phyloP scores from a whole-genome alignment of 2,888 invertebrate genomes.

The Sinotaia quadrata region DNA sequence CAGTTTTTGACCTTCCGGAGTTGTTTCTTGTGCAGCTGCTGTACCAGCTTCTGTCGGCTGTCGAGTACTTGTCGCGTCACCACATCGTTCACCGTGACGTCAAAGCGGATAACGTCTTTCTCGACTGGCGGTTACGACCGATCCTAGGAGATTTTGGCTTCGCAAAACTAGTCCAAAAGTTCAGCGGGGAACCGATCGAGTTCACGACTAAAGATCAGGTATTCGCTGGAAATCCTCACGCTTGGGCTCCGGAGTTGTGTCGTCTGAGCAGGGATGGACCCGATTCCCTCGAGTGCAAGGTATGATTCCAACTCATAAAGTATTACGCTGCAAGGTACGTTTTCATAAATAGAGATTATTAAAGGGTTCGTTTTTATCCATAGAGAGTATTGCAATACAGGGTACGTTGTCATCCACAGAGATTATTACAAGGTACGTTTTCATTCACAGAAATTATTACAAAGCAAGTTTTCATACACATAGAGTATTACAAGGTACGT shows the following conservation, averaged over 20 bases:
- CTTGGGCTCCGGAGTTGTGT: slow-evolving; percentile 47
- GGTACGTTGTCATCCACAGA: too few relatives aligned
- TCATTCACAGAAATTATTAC: too few relatives aligned
- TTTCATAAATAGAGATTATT: too few relatives aligned
- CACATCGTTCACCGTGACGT: slow-evolving; percentile 49
- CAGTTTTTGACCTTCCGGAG: slow-evolving; percentile 29
- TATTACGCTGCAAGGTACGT: too few relatives aligned
- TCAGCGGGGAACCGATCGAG: slow-evolving; percentile 17
- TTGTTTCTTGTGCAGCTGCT: slow-evolving; percentile 41
- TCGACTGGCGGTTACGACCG: slow-evolving; percentile 42
- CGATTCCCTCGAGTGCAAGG: too few relatives aligned
- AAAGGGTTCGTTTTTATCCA: too few relatives aligned
- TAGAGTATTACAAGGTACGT: too few relatives aligned
- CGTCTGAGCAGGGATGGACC: slow-evolving; percentile 30
- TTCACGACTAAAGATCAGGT: slow-evolving; percentile 30
- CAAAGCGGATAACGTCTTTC: slow-evolving; percentile 49
- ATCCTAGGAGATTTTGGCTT: slow-evolving; percentile 46
- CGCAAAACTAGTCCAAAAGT: slow-evolving; percentile 31
- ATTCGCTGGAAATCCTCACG: slow-evolving; percentile 39
- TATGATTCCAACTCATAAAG: too few relatives aligned
- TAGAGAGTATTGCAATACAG: too few relatives aligned
- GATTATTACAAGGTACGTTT: too few relatives aligned
- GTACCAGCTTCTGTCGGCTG: slow-evolving; percentile 47
- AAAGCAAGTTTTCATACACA: too few relatives aligned
- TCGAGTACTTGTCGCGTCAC: slow-evolving; percentile 40